phyloP scores from a whole-genome alignment of 2,888 invertebrate species.

The Trachelus stipa region DNA sequence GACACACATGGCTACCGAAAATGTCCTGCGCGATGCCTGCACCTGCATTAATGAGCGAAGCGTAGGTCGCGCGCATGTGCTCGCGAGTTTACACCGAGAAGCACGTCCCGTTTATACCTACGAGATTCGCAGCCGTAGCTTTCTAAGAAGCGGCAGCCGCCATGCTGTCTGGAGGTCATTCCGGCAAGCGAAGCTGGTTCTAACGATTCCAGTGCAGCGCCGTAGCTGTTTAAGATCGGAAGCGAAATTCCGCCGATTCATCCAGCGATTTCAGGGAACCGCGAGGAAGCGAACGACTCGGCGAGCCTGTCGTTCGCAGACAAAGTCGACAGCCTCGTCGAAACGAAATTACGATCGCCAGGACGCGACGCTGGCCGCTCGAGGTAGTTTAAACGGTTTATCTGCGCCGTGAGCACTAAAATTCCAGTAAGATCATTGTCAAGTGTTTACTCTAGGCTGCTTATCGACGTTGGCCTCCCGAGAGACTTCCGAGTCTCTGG shows the following conservation, averaged over 20 bases:
- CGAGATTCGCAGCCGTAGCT: not conserved
- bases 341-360: too few species aligned
- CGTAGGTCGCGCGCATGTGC: not conserved
- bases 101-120: slow-evolving; percentile 23
- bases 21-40: slow-evolving; percentile 36
- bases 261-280: not conserved
- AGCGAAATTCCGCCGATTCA: too few species aligned
- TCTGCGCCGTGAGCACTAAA: slow-evolving; percentile 36
- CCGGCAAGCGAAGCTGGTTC: too few species aligned
- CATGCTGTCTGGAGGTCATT: too few species aligned
- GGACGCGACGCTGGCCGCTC: not conserved
- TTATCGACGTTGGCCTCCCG: slow-evolving; percentile 15
- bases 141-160: not conserved
- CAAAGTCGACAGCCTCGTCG: too few species aligned
- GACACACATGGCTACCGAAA: slow-evolving; percentile 46
- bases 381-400: slow-evolving; percentile 37
- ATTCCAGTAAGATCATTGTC: slow-evolving; percentile 32
- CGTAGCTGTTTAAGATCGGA: too few species aligned
- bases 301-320: too few species aligned
- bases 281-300: too few species aligned
- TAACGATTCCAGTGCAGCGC: too few species aligned
- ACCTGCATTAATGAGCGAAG: slow-evolving; percentile 50
- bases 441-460: slow-evolving; percentile 14
- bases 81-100: slow-evolving; percentile 27
- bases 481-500: not conserved